Percentiles rank a stretch among this genome's conserved stretches.
Evolutionary conservation across 92 coral and sea anemone genomes (phyloP).

Genomic region (Parazoanthus swiftii): DNA sequence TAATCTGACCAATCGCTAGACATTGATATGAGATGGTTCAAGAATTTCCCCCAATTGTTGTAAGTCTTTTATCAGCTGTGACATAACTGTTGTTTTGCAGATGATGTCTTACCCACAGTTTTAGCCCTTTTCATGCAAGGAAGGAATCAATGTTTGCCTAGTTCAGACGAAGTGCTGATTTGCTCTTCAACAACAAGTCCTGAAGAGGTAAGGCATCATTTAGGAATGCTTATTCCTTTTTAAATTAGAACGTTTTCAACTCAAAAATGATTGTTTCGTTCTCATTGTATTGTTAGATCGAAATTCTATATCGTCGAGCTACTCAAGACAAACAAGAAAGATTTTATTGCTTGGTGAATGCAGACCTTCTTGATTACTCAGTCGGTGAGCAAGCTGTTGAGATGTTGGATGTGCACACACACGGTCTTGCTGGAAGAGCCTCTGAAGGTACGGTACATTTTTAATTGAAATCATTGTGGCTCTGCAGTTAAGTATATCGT

Average conservation of each 20-base stretch:
- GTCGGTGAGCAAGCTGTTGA: conserved; percentile 70
- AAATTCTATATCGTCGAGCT: conserved; percentile 76
- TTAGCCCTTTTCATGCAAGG: conserved; percentile 71
- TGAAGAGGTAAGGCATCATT: conserved; percentile 54
- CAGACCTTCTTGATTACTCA: conserved; percentile 69
- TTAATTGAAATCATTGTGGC: too few species aligned
- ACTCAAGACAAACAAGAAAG: conserved; percentile 48
- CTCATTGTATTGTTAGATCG: conserved; percentile 43
- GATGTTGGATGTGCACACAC: conserved; percentile 38
- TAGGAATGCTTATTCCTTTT: background rate
- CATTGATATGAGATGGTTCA: too few species aligned
- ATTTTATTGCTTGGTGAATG: conserved; percentile 68
- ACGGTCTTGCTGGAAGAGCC: conserved; percentile 21
- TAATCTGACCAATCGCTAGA: too few species aligned
- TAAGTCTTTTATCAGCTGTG: background rate
- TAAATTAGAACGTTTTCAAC: too few species aligned
- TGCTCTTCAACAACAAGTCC: conserved; percentile 64
- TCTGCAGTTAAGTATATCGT: background rate
- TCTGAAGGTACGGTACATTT: conserved; percentile 1
- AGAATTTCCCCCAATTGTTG: background rate
- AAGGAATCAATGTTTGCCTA: conserved; percentile 56
- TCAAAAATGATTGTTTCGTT: background rate
- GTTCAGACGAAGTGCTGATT: conserved; percentile 65
- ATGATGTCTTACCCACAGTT: conserved; percentile 60
- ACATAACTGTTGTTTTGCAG: conserved; percentile 26